Evolutionary conservation across 1,140 invertebrate species (phyloP), one percentile per base, ranked within the genome.

Genomic region (Colletes latitarsis): DNA sequence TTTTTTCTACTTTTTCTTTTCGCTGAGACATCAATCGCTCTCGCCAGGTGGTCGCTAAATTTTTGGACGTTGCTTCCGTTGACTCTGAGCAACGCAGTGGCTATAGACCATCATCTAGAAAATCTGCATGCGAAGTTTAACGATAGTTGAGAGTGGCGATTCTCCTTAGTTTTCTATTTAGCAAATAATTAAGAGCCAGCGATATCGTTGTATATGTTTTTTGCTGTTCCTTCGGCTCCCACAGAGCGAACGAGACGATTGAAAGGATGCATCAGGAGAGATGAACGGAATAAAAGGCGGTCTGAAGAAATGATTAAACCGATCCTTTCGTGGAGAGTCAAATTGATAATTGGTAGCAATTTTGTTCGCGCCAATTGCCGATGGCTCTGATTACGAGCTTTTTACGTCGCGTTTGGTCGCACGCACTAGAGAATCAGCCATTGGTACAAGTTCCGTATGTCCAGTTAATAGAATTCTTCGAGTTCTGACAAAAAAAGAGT

Each of bases 321-420:
- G 71, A 77, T 76, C 67, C 84, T 79, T 86, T 85, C 74, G 75
- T 85, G 71, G 66, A 82, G 77, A 82, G 67, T 76, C 76, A 73
- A 85, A 88, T 83, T 88, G 85, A 88, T 78, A 85, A 89, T 88
- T 80, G 82, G 70, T 77, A 64, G 55, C 81, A 88, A 87, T 85
- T 87, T 49, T 57, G 80, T 86, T 88, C 81, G 60, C 73, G 64
- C 71, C 82, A 81, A 84, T 88, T 88, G 78, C 82, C 81, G 70
- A 86, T 83, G 21, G 71, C 76, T 83, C 78, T 74, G 76, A 85
- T 88, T 83, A 71, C 62, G 39, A 82, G 60, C 43, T 76, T 81
- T 77, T 87, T 77, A 69, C 53, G 41, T 19, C 17, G 58, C 53
- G 39, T 12, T 19, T 43, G 71, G 78, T 86, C 71, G 69, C 83